phyloP scores from a whole-genome alignment of 2,797 vertebrate genomes.

The Steatocranus sp. region DNA sequence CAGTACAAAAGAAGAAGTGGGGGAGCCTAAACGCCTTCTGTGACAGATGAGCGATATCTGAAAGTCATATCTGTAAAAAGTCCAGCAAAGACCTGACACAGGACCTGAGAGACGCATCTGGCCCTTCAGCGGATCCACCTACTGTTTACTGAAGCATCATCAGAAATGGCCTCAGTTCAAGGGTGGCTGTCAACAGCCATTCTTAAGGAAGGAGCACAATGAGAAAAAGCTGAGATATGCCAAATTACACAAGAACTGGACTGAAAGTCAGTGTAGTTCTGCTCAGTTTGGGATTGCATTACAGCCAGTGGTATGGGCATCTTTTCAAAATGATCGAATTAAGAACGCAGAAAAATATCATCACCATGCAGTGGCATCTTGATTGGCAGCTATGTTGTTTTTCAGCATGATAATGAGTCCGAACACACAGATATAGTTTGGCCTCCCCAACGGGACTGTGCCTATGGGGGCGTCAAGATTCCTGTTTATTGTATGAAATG shows the following conservation, averaged over 20 bases:
- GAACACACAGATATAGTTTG: background rate
- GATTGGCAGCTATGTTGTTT: background rate
- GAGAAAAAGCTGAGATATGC: background rate
- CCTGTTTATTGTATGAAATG: slow-evolving; percentile 4
- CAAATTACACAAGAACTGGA: background rate
- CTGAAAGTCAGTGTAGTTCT: background rate
- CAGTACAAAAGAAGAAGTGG: background rate
- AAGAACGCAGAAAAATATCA: background rate
- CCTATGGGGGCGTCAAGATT: background rate
- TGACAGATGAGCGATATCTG: background rate
- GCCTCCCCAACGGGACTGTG: background rate
- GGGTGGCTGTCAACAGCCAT: background rate
- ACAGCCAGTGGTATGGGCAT: background rate
- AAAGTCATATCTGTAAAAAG: background rate
- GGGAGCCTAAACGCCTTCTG: background rate
- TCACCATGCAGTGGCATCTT: background rate
- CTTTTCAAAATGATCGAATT: background rate
- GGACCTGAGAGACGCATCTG: background rate
- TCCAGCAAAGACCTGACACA: background rate
- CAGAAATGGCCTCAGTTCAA: background rate
- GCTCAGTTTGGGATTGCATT: background rate
- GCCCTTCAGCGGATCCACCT: background rate
- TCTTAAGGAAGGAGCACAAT: background rate
- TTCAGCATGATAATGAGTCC: background rate
- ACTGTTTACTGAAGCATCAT: background rate